These are phyloP conservation scores for Theocolax elegans DNA, from an alignment of 1,140 invertebrate genomes.

Conservation along the genomic window DNA sequence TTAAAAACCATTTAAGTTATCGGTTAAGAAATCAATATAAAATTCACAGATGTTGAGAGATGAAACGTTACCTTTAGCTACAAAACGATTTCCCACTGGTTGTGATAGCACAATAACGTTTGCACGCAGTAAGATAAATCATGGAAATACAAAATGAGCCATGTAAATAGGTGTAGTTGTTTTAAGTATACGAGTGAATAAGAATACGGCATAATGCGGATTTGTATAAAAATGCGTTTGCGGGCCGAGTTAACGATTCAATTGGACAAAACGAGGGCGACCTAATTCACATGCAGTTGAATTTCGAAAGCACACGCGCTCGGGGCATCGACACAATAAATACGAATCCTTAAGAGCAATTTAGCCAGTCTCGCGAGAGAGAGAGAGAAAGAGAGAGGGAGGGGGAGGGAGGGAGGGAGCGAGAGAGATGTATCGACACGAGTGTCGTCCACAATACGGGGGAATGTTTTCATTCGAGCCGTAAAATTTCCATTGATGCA, in stretches of 20 bases:
- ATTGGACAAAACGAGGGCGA: slow-evolving; percentile 16
- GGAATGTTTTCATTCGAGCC: slow-evolving; percentile 29
- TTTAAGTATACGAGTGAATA: too few species aligned
- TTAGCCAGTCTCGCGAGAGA: neutral
- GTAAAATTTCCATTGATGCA: slow-evolving; percentile 26
- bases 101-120: neutral
- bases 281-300: slow-evolving; percentile 23
- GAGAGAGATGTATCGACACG: slow-evolving; percentile 4
- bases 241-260: slow-evolving; percentile 15
- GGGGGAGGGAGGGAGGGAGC: neutral
- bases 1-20: too few species aligned
- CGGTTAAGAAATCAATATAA: too few species aligned
- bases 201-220: too few species aligned
- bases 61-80: too few species aligned
- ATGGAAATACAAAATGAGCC: too few species aligned
- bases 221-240: too few species aligned
- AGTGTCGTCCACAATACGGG: slow-evolving; percentile 11
- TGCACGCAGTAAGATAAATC: too few species aligned
- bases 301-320: slow-evolving; percentile 12
- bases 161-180: too few species aligned
- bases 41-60: too few species aligned
- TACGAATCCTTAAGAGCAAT: slow-evolving; percentile 23
- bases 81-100: too few species aligned
- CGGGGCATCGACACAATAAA: slow-evolving; percentile 21
- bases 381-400: neutral